Conservation (phyloP, 1,140 invertebrate species). For the Cotesia glomerata region DNA sequence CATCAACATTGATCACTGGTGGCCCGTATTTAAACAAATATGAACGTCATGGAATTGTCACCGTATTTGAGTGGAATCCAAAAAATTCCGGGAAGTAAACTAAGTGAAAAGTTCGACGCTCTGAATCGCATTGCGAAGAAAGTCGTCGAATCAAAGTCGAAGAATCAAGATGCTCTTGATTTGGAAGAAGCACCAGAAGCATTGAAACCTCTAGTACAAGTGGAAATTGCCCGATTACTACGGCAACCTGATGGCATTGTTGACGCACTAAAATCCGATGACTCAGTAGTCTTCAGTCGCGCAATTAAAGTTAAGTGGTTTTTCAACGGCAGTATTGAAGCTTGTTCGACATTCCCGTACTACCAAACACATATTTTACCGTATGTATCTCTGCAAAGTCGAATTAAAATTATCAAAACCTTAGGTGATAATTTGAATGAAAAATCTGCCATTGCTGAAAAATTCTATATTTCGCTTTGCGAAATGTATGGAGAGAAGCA, state of each 20-base stretch:
- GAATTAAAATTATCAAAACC: constrained; percentile 39
- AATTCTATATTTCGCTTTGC: constrained; percentile 35
- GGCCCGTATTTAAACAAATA: too few species aligned
- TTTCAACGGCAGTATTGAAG: constrained; percentile 36
- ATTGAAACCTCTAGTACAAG: constrained; percentile 34
- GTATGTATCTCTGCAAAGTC: constrained; percentile 37
- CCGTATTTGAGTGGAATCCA: constrained; percentile 16
- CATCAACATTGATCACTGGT: too few species aligned
- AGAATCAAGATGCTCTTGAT: neutral
- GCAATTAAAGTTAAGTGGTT: constrained; percentile 44
- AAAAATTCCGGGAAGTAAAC: neutral
- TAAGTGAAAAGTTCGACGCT: constrained; percentile 8
- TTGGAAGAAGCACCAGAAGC: constrained; percentile 26
- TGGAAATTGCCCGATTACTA: constrained; percentile 40
- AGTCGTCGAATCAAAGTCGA: neutral
- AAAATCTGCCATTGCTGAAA: constrained; percentile 32
- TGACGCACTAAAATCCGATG: constrained; percentile 41
- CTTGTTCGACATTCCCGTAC: constrained; percentile 34
- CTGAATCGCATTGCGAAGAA: constrained; percentile 3
- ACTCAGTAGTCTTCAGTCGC: constrained; percentile 36
- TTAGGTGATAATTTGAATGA: constrained; percentile 29
- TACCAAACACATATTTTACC: constrained; percentile 44
- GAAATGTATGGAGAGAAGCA: constrained; percentile 30
- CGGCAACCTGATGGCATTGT: constrained; percentile 33
- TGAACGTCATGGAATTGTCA: neutral